Conservation (phyloP, 2,113 vertebrate genomes). For the Sula dactylatra region DNA sequence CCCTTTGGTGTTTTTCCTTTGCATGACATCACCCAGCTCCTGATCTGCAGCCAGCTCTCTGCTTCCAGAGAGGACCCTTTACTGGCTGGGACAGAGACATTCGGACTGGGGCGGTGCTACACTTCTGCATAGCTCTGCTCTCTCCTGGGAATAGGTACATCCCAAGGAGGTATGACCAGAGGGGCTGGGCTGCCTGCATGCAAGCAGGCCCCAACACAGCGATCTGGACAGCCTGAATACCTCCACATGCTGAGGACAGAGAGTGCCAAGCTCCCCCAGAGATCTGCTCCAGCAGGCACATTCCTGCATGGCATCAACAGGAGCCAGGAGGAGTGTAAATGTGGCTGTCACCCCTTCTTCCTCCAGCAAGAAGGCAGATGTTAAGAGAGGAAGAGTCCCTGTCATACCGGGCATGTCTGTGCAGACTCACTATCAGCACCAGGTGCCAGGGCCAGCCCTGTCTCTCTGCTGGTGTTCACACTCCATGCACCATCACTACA, state of each 20-base stretch:
- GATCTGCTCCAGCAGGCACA: neutral
- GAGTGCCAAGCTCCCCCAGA: neutral
- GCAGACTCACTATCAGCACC: neutral
- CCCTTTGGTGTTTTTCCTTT: slow-evolving; percentile 62
- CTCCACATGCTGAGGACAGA: neutral
- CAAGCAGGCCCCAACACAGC: accelerated
- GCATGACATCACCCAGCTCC: slow-evolving; percentile 58
- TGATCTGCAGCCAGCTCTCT: slow-evolving; percentile 39
- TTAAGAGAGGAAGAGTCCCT: neutral
- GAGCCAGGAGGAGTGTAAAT: neutral
- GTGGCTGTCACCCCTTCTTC: neutral
- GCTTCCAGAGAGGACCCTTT: slow-evolving; percentile 36
- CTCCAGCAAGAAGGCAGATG: neutral
- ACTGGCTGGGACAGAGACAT: neutral
- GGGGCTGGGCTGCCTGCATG: neutral
- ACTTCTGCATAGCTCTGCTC: neutral
- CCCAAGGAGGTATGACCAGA: neutral
- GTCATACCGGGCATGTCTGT: neutral
- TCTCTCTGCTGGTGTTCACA: neutral
- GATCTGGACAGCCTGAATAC: neutral
- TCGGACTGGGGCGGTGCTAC: accelerated
- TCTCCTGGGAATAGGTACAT: neutral
- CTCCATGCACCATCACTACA: neutral
- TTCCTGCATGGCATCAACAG: neutral
- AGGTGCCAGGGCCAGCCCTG: neutral